phyloP scores from a whole-genome alignment of 35 echinoderm and acorn worm species.

The Apostichopus californicus region DNA sequence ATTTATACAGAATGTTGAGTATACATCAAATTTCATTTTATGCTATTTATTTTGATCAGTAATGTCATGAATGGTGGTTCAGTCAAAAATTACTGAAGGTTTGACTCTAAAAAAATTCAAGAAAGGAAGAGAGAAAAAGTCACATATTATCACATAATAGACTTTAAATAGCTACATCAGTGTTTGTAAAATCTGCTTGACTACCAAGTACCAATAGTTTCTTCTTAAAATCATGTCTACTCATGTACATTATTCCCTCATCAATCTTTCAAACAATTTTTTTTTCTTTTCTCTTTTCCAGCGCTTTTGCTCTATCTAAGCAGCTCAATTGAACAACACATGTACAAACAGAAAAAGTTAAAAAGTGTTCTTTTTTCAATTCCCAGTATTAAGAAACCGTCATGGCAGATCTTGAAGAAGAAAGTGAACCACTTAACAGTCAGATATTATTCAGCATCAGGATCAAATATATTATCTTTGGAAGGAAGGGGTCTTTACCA shows the following conservation, averaged over 20 bases:
- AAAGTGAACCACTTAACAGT: neutral
- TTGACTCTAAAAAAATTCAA: too few species aligned
- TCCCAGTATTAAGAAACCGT: neutral
- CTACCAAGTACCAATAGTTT: neutral
- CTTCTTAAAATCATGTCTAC: neutral
- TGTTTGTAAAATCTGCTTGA: too few species aligned
- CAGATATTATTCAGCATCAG: neutral
- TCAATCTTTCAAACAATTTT: neutral
- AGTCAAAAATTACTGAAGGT: neutral
- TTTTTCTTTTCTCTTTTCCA: neutral
- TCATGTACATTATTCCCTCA: neutral
- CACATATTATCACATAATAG: too few species aligned
- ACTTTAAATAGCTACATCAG: too few species aligned
- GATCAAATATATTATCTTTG: constrained; percentile 13
- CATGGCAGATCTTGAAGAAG: neutral
- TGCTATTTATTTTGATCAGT: too few species aligned
- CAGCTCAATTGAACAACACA: constrained; percentile 32
- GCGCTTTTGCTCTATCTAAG: constrained; percentile 63
- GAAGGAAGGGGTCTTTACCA: constrained; percentile 28
- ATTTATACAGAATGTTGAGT: too few species aligned
- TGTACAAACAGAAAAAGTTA: too few species aligned
- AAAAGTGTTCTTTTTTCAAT: too few species aligned
- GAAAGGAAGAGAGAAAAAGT: too few species aligned
- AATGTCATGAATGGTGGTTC: neutral
- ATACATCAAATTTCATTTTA: too few species aligned